Percentiles rank a stretch among this genome's conserved stretches.
Evolutionary conservation across 2,888 invertebrate species (phyloP).

Genomic region (Beris morrisii): DNA sequence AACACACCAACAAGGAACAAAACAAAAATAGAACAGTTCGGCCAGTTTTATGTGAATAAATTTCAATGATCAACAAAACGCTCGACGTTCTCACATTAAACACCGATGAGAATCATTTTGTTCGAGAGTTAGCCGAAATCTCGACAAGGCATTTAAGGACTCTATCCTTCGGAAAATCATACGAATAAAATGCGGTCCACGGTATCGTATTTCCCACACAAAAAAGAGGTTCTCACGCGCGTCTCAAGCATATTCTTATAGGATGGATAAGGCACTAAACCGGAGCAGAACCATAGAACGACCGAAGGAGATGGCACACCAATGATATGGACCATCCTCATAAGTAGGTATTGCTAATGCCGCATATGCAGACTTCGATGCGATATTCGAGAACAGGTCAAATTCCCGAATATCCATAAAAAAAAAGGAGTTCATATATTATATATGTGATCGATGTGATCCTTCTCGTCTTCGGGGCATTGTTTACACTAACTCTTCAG

Average conservation of each 20-base stretch:
- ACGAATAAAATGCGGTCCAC: conserved; percentile 27
- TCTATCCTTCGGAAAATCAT: conserved; percentile 16
- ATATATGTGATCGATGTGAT: conserved; percentile 7
- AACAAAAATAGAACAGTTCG: conserved; percentile 1
- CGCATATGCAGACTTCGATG: conserved; percentile 14
- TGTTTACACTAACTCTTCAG: conserved; percentile 39
- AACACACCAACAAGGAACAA: background rate
- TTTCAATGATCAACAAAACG: conserved; percentile 26
- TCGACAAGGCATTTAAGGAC: conserved; percentile 8
- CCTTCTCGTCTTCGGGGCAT: conserved; percentile 21
- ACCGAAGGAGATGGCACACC: conserved; percentile 13
- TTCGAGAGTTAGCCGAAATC: conserved; percentile 13
- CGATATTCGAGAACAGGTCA: conserved; percentile 30
- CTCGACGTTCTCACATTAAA: background rate
- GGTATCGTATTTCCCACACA: conserved; percentile 38
- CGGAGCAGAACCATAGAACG: conserved; percentile 14
- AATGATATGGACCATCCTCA: conserved; percentile 16
- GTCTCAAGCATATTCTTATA: background rate
- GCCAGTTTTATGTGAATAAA: conserved; percentile 30
- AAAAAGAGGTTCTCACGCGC: conserved; percentile 33
- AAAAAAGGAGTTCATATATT: background rate
- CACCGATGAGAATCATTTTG: conserved; percentile 8
- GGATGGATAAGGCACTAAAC: conserved; percentile 15
- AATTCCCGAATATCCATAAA: conserved; percentile 14
- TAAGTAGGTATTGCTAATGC: conserved; percentile 14